Conservation (phyloP, 2,797 vertebrate species). For the Coilia nasus region DNA sequence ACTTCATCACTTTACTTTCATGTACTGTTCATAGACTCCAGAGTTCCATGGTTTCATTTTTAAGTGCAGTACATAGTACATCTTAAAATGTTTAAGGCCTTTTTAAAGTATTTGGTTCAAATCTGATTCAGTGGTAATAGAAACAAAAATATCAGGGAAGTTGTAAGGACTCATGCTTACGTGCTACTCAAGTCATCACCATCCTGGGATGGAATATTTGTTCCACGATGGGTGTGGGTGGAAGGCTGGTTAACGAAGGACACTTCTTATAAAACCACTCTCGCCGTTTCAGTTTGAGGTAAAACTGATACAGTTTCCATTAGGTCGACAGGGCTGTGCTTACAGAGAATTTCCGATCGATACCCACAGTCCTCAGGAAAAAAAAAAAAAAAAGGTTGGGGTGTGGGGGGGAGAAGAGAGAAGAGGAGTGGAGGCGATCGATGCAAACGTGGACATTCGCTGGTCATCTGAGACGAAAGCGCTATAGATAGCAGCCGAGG, state of each 20-base stretch:
- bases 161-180: not conserved
- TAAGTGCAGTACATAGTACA: not conserved
- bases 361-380: not conserved
- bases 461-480: not conserved
- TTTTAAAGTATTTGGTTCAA: not conserved
- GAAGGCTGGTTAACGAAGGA: not conserved
- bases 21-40: not conserved
- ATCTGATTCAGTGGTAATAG: not conserved
- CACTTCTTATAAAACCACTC: not conserved
- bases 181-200: not conserved
- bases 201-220: not conserved
- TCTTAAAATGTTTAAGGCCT: not conserved
- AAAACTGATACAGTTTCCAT: conserved; percentile 2
- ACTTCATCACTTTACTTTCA: not conserved
- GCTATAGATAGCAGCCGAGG: not conserved
- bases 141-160: not conserved
- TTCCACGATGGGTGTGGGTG: not conserved
- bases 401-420: not conserved
- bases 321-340: not conserved
- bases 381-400: not conserved
- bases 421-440: not conserved
- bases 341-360: not conserved
- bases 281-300: not conserved
- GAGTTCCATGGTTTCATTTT: not conserved
- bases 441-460: conserved; percentile 6